Percentiles rank a stretch among this genome's conserved stretches.
These are phyloP conservation scores for Pterocles gutturalis DNA, from an alignment of 2,113 vertebrate genomes.

Conservation along the genomic window DNA sequence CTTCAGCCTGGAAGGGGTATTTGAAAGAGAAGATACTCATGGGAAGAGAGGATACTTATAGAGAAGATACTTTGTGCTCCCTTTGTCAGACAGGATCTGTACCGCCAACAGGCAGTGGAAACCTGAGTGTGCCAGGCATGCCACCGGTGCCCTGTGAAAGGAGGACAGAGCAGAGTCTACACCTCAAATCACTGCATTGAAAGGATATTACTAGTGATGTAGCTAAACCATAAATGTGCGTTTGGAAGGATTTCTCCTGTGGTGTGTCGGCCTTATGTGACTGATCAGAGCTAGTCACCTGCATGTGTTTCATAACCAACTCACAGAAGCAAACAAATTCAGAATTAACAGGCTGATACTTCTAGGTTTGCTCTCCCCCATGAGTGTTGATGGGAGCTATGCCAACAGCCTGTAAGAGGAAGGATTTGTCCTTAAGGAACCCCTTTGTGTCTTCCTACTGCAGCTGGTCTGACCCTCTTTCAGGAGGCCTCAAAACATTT, in stretches of 20 bases:
- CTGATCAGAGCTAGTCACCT: background rate
- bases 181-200: background rate
- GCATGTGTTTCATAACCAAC: background rate
- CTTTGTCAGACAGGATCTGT: background rate
- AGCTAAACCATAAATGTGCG: background rate
- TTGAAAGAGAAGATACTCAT: background rate
- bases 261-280: background rate
- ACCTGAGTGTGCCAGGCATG: accelerated
- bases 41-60: background rate
- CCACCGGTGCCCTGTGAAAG: background rate
- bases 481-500: background rate
- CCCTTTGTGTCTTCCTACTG: constrained; percentile 26
- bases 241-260: background rate
- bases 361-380: background rate
- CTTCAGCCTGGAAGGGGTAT: background rate
- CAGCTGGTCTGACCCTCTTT: constrained; percentile 17
- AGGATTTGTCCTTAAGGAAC: constrained; percentile 57
- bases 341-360: background rate
- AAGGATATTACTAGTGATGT: background rate
- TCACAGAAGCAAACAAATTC: background rate
- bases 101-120: background rate
- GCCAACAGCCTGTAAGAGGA: background rate
- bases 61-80: background rate
- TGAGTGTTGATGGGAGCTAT: background rate
- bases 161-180: background rate